Evolutionary conservation across 2,888 invertebrate species (phyloP), one percentile per base, ranked within the genome.

Genomic region (Halictus quadricinctus): DNA sequence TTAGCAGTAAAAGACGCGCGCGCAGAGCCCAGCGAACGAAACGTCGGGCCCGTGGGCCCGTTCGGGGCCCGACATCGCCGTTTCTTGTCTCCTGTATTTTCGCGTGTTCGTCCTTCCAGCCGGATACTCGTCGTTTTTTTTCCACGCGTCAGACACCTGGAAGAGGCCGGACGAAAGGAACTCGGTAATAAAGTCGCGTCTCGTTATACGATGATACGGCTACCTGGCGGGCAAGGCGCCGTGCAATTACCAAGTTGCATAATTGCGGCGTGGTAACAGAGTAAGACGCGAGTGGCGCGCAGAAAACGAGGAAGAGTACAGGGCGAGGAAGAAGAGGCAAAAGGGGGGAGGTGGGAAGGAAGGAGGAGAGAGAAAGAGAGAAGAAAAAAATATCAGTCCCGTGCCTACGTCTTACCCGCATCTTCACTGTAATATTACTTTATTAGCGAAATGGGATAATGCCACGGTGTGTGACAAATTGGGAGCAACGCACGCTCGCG

Each of bases 391-490:
- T 91, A 90, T 89, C 90, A 88, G 89, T 89, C 88, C 81, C 86
- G 87, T 87, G 90, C 72, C 64, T 79, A 64, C 77, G 75, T 72
- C 76, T 84, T 84, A 84, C 69, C 29, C 41, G 72, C 79, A 70
- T 48, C 77, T 70, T 73, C 81, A 88, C 70, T 85, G 89, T 92
- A 92, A 93, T 92, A 93, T 92, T 91, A 89, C 93, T 94, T 94
- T 93, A 94, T 94, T 94, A 94, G 91, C 89, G 90, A 93, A 94
- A 94, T 93, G 93, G 93, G 93, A 94, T 94, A 93, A 93, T 94
- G 93, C 93, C 93, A 93, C 92, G 94, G 93, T 94, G 94, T 94
- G 94, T 94, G 94, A 94, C 94, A 94, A 94, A 94, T 94, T 94
- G 94, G 93, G 93, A 94, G 93, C 93, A 94, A 94, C 92, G 93